Base-by-base conservation (phyloP, 2,113 vertebrate genomes). In the Ammodytes marinus region DNA sequence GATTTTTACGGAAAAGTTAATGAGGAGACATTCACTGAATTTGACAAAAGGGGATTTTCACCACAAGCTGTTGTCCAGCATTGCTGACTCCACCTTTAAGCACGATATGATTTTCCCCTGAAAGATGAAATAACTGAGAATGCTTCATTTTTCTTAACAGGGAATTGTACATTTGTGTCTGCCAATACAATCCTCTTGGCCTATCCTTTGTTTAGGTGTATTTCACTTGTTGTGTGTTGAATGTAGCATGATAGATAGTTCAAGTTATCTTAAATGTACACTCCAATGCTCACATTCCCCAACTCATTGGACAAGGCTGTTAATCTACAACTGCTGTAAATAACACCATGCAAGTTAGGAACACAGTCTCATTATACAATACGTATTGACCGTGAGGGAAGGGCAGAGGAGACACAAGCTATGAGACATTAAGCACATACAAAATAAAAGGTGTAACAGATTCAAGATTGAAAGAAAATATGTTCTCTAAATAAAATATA, bases 1-100 rank as follows among this genome's bases (percentile, higher is more conserved):
- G n/a, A n/a, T n/a, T n/a, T n/a, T n/a, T n/a, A n/a, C n/a, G n/a
- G n/a, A n/a, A n/a, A n/a, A n/a, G n/a, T n/a, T n/a, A n/a, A n/a
- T n/a, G n/a, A n/a, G n/a, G n/a, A 35, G 40, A 27, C 19, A 55
- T 65, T 52, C 42, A 40, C 17, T 78, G 82, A 86, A 83, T 79
- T 46, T 80, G 76, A 49, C 71, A 42, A 61, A 50, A 27, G 2
- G 27, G 27, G 27, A 27, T 27, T 27, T 27, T 27, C 27, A 27
- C 27, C 27, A 2, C 27, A 27, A 27, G 27, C 27, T n/a, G 27
- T 27, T 27, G 27, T 27, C 27, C 27, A 27, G 27, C 27, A 27
- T 27, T 27, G 27, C 27, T 27, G 27, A 27, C 27, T 27, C 27
- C 27, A 27, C 27, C 27, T 27, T 15, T 15, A 40, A 39, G 37